Evolutionary conservation across 2,113 vertebrate species (phyloP).

Genomic region (Rhinichthys klamathensis): DNA sequence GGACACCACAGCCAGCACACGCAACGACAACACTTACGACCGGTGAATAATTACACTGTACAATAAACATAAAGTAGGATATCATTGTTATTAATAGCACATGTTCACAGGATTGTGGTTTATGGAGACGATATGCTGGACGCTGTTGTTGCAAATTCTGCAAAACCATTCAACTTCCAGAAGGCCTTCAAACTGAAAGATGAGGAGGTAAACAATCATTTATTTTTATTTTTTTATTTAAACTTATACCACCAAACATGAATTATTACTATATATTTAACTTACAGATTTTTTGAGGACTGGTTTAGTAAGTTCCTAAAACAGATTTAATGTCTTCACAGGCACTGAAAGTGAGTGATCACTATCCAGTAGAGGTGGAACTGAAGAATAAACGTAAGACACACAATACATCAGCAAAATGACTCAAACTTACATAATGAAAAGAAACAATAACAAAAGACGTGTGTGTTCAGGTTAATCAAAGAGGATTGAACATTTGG

Average conservation of each 20-base stretch:
- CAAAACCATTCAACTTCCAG: slow-evolving; percentile 80
- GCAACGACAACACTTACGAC: slow-evolving; percentile 75
- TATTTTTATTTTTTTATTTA: background rate
- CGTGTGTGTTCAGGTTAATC: slow-evolving; percentile 1
- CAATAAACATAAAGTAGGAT: background rate
- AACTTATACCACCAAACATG: background rate
- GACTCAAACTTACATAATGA: background rate
- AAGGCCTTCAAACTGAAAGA: slow-evolving; percentile 63
- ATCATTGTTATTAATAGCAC: background rate
- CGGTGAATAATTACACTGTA: slow-evolving; percentile 56
- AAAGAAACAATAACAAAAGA: background rate
- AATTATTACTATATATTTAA: background rate
- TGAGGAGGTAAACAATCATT: slow-evolving; percentile 64
- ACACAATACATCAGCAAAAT: background rate
- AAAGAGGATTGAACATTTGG: background rate
- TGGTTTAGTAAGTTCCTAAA: background rate
- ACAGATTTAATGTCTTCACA: slow-evolving; percentile 40
- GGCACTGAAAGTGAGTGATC: slow-evolving; percentile 75
- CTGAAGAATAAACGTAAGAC: slow-evolving; percentile 55
- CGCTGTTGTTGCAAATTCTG: slow-evolving; percentile 70
- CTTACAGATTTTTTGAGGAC: background rate
- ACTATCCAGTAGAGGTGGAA: slow-evolving; percentile 78
- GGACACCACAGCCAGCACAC: slow-evolving; percentile 70
- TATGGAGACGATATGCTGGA: slow-evolving; percentile 74
- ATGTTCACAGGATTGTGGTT: slow-evolving; percentile 78